Base-by-base conservation (phyloP, 2,113 vertebrate genomes). In the Podarcis raffonei region DNA sequence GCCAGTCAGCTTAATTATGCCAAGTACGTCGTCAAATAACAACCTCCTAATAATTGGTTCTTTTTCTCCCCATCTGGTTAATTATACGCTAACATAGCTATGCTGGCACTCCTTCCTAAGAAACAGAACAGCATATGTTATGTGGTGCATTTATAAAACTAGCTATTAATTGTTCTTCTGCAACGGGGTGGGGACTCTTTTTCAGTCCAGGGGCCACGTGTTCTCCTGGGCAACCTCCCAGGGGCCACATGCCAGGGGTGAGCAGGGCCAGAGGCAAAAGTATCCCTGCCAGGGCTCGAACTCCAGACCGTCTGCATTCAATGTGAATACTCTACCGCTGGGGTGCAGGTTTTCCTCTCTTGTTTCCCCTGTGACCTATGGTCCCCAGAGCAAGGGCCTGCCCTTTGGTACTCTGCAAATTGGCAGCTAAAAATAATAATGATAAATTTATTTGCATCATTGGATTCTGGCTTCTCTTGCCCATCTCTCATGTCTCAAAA, bases 11-110 rank as follows among this genome's bases (percentile, higher is more conserved):
- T 69, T 87, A 95, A 90, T 81, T 65, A 89, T 78, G 86, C 87
- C 75, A 53, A 59, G 82, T 84, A 78, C 92, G 85, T 93, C 93
- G 91, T 75, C 48, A 94, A 74, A 88, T 93, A 92, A 91, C 78
- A 0, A 57, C 76, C 69, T 92, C 83, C n/a, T 88, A 92, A 90
- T 91, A 92, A 94, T 83, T 91, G 80, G 3, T 78, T 66, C 53
- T 78, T 65, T 90, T 90, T 83, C 80, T 81, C 62, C 3, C 35
- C 86, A 39, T 90, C 0, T 0, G 42, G 37, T 42, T 83, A 78
- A 85, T 79, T 22, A 16, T 6, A 2, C 35, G n/a, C 59, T 68
- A 85, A 86, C 3, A 1, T n/a, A 93, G 86, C 75, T 88, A 72
- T 15, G 39, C 27, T 90, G 39, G 25, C 78, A 30, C 85, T 69